phyloP scores from a whole-genome alignment of 2,888 invertebrate species.

The Cantharis flavilabris region DNA sequence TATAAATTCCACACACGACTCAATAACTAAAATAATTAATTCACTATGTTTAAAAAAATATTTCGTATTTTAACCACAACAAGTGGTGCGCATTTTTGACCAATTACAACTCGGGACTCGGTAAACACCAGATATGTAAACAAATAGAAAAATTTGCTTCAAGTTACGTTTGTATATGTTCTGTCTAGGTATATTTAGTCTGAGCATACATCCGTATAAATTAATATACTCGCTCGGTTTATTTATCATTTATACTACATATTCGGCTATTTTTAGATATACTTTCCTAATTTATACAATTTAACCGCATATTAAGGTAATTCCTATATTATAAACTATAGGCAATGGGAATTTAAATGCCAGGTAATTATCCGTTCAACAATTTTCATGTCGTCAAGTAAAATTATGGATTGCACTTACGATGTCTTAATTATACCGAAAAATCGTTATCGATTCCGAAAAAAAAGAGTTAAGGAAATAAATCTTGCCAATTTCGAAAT shows the following conservation, averaged over 20 bases:
- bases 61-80: too few relatives aligned
- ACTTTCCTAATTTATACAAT: background rate
- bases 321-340: background rate
- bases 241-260: background rate
- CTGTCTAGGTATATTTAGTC: too few relatives aligned
- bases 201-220: background rate
- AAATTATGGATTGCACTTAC: background rate
- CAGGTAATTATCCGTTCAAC: background rate
- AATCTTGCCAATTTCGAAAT: constrained; percentile 9
- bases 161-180: too few relatives aligned
- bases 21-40: too few relatives aligned
- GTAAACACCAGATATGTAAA: too few relatives aligned
- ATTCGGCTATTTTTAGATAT: background rate
- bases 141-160: too few relatives aligned
- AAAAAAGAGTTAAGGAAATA: background rate
- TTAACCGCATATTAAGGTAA: background rate
- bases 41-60: too few relatives aligned
- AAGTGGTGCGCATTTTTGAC: too few relatives aligned
- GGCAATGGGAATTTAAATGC: background rate
- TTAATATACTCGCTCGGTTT: background rate
- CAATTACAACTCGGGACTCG: too few relatives aligned
- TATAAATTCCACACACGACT: too few relatives aligned
- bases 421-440: too few relatives aligned
- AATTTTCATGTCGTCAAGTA: background rate
- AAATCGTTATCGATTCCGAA: background rate